phyloP scores from a whole-genome alignment of 2,113 vertebrate species.

The Coptodon rendalli region DNA sequence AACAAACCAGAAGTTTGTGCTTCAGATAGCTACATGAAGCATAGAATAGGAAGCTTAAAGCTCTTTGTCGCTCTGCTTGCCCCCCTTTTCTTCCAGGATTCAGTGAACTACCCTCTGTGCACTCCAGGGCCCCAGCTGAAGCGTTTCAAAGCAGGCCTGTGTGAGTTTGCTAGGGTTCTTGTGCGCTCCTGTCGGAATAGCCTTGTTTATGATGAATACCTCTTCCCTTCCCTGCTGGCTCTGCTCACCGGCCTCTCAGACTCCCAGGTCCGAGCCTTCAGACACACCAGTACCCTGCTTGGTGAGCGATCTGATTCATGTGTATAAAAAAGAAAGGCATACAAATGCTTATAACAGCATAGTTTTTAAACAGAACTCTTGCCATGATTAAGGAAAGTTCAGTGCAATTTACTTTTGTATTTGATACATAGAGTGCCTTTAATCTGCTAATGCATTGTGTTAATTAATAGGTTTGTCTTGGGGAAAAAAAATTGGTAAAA shows the following conservation, averaged over 20 bases:
- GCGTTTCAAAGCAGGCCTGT: constrained; percentile 73
- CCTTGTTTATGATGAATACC: constrained; percentile 78
- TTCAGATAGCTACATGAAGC: neutral
- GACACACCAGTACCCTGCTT: constrained; percentile 85
- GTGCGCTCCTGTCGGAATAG: constrained; percentile 74
- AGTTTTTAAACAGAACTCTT: neutral
- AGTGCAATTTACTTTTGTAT: neutral
- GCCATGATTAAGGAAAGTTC: neutral
- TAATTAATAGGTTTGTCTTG: neutral
- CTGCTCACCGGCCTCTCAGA: constrained; percentile 83
- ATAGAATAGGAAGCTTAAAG: neutral
- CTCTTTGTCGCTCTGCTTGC: neutral
- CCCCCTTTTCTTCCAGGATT: constrained; percentile 64
- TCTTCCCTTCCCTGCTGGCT: constrained; percentile 76
- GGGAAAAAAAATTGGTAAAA: neutral
- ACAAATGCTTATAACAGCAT: neutral
- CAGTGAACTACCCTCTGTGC: constrained; percentile 75
- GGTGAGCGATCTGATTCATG: constrained; percentile 62
- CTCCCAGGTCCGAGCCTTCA: constrained; percentile 87
- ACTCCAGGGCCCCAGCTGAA: constrained; percentile 66
- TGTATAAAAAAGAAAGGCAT: neutral
- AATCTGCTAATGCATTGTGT: neutral
- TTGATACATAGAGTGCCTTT: neutral
- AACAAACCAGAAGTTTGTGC: neutral
- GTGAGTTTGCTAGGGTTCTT: constrained; percentile 72